Percentiles rank a stretch among this genome's conserved stretches.
phyloP scores from a whole-genome alignment of 2,888 invertebrate species.

The Leucozona laternaria region DNA sequence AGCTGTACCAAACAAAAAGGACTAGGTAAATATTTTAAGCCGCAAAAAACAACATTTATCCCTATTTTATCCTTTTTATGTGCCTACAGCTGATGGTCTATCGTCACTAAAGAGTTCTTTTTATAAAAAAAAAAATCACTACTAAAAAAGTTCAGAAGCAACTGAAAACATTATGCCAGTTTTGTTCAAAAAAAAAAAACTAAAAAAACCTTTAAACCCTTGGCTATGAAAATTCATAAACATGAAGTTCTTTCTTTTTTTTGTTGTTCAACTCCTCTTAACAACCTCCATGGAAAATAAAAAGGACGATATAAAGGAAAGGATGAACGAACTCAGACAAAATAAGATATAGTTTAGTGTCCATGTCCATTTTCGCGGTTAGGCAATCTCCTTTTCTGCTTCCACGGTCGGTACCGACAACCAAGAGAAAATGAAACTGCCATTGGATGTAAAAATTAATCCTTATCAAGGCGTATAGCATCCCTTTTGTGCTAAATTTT shows the following conservation, averaged over 20 bases:
- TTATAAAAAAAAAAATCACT: neutral
- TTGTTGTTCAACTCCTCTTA: slow-evolving; percentile 39
- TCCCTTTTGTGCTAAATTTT: slow-evolving; percentile 36
- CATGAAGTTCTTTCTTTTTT: slow-evolving; percentile 10
- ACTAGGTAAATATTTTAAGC: slow-evolving; percentile 68
- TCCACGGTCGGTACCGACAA: neutral
- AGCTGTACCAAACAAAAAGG: slow-evolving; percentile 45
- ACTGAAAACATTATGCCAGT: slow-evolving; percentile 35
- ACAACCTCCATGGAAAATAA: slow-evolving; percentile 11
- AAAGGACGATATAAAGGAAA: slow-evolving; percentile 17
- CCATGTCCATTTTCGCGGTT: slow-evolving; percentile 53
- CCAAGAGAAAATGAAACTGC: neutral
- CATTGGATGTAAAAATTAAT: slow-evolving; percentile 61
- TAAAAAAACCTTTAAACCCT: slow-evolving; percentile 4
- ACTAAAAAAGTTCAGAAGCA: slow-evolving; percentile 23
- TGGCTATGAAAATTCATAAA: slow-evolving; percentile 25
- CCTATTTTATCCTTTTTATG: slow-evolving; percentile 35
- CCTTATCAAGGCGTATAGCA: slow-evolving; percentile 56
- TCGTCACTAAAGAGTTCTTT: slow-evolving; percentile 18
- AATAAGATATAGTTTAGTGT: slow-evolving; percentile 44
- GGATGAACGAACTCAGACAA: slow-evolving; percentile 71
- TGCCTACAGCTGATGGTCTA: slow-evolving; percentile 17
- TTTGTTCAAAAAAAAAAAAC: neutral
- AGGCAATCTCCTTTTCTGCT: slow-evolving; percentile 19
- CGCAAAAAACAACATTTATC: slow-evolving; percentile 28